Evolutionary conservation across 1,140 invertebrate genomes (phyloP).

Genomic region (Stegodyphus dumicola): DNA sequence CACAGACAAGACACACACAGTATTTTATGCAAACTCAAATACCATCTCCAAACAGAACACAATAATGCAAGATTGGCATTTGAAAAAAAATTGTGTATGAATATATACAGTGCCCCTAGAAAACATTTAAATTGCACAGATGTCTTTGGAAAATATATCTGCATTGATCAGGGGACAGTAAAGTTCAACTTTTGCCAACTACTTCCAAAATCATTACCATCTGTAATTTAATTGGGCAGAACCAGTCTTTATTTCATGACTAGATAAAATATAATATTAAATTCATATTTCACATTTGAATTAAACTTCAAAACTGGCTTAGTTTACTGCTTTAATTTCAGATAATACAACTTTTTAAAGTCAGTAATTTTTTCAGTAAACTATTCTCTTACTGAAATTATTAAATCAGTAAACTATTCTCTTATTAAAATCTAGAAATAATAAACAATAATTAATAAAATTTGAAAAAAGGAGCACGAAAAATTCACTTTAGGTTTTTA

Average conservation of each 20-base stretch:
- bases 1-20: conserved; percentile 13
- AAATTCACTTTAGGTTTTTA: too few species aligned
- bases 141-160: conserved; percentile 58
- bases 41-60: not conserved
- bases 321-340: not conserved
- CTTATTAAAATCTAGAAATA: too few species aligned
- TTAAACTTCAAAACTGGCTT: not conserved
- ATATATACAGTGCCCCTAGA: conserved; percentile 47
- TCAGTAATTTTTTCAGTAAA: too few species aligned
- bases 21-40: conserved; percentile 17
- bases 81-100: conserved; percentile 4
- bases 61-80: conserved; percentile 16
- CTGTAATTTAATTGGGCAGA: not conserved
- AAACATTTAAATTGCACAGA: conserved; percentile 53
- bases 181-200: not conserved
- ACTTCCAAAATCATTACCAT: not conserved
- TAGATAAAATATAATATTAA: not conserved
- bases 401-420: too few species aligned
- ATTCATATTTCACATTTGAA: not conserved
- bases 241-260: not conserved
- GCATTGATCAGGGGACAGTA: not conserved
- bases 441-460: too few species aligned
- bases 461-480: too few species aligned
- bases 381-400: too few species aligned
- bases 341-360: not conserved